Conservation (phyloP, 2,113 vertebrate species). For the Paralichthys olivaceus region DNA sequence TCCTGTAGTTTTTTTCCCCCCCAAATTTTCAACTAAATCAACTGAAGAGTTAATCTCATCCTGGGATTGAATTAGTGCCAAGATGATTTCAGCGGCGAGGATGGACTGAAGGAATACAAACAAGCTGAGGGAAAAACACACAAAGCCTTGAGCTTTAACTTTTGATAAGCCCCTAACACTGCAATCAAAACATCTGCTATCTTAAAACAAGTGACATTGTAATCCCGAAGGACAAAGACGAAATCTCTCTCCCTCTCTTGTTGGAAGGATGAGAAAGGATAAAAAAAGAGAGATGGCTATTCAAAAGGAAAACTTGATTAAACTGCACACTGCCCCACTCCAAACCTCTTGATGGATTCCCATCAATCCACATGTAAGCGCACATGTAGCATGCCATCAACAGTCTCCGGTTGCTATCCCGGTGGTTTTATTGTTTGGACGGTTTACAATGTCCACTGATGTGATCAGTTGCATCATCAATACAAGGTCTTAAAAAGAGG, state of each 20-base stretch:
- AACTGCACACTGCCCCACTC: conserved; percentile 82
- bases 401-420: conserved; percentile 84
- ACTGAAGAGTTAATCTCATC: conserved; percentile 75
- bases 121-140: conserved; percentile 58
- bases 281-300: conserved; percentile 74
- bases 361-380: conserved; percentile 42
- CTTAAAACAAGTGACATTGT: conserved; percentile 87
- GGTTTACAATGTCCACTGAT: conserved; percentile 82
- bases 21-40: conserved; percentile 71
- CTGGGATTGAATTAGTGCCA: conserved; percentile 76
- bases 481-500: conserved; percentile 61
- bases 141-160: conserved; percentile 81
- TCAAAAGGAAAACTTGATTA: conserved; percentile 83
- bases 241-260: conserved; percentile 73
- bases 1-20: conserved; percentile 52
- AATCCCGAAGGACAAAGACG: conserved; percentile 84
- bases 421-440: conserved; percentile 83
- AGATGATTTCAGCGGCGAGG: conserved; percentile 71
- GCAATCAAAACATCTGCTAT: conserved; percentile 86
- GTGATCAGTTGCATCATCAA: conserved; percentile 87
- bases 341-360: conserved; percentile 74
- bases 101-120: conserved; percentile 69
- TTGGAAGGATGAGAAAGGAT: conserved; percentile 74
- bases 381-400: conserved; percentile 70
- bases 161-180: conserved; percentile 81